Evolutionary conservation across 1,140 invertebrate genomes (phyloP).

Genomic region (Chionoecetes opilio): DNA sequence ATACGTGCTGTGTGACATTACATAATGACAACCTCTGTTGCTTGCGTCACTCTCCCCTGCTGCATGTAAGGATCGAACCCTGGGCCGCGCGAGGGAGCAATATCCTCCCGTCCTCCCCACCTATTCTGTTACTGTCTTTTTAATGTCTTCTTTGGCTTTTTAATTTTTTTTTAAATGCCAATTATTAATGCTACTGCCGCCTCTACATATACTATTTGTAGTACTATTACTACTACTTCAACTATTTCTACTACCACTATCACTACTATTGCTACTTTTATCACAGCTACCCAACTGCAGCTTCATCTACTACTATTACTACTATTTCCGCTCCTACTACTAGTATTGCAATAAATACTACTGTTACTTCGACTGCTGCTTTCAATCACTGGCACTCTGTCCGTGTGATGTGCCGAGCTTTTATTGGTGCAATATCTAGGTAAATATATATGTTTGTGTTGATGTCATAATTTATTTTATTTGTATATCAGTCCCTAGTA

Average conservation of each 20-base stretch:
- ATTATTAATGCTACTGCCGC: too few species aligned
- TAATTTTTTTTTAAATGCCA: not conserved
- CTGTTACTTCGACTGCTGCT: too few species aligned
- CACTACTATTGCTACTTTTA: too few species aligned
- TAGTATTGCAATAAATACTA: too few species aligned
- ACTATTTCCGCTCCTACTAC: too few species aligned
- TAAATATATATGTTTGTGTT: constrained; percentile 25
- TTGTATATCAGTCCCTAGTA: not conserved
- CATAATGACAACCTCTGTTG: not conserved
- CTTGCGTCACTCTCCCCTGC: not conserved
- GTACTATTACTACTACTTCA: not conserved
- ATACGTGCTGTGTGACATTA: not conserved
- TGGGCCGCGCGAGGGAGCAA: too few species aligned
- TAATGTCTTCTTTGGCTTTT: not conserved
- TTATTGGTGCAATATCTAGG: not conserved
- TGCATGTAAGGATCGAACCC: not conserved
- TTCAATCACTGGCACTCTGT: not conserved
- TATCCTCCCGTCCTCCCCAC: not conserved
- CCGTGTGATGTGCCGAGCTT: not conserved
- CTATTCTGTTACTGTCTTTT: not conserved
- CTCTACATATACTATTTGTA: not conserved
- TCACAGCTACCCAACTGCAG: too few species aligned
- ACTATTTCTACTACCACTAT: not conserved
- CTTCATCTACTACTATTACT: too few species aligned
- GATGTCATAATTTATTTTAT: constrained; percentile 29